These are phyloP conservation scores for Hemicentrotus pulcherrimus DNA, from an alignment of 35 echinoderm and acorn worm genomes.

Conservation along the genomic window DNA sequence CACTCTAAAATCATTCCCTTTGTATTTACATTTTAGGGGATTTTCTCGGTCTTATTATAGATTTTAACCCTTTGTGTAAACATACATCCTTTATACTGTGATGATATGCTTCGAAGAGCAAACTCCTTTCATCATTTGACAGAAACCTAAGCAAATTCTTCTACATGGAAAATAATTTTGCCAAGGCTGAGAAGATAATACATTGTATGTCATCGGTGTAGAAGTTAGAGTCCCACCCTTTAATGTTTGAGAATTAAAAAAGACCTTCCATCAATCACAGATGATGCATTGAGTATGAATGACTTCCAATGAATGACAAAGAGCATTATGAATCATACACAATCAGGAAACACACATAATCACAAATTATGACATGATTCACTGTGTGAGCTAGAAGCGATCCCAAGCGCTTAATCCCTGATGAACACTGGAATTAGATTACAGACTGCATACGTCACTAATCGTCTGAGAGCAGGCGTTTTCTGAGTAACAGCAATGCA, in stretches of 20 bases:
- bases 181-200: neutral
- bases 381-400: neutral
- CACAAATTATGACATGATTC: neutral
- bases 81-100: too few species aligned
- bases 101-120: too few species aligned
- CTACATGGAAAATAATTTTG: too few species aligned
- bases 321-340: neutral
- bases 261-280: neutral
- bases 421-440: slow-evolving; percentile 13
- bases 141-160: too few species aligned
- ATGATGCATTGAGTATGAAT: neutral
- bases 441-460: neutral
- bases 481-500: neutral
- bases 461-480: neutral
- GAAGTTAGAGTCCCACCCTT: neutral
- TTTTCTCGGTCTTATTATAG: too few species aligned
- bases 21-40: too few species aligned
- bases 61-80: too few species aligned
- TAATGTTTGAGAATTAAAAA: neutral
- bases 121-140: too few species aligned
- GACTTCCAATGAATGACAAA: neutral
- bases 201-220: neutral
- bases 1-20: too few species aligned
- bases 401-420: neutral
- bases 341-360: neutral